A percentile compares a stretch with the other conserved stretches of the same genome.
Conservation (phyloP, 2,888 invertebrate species). For the Morpho deidamia region DNA sequence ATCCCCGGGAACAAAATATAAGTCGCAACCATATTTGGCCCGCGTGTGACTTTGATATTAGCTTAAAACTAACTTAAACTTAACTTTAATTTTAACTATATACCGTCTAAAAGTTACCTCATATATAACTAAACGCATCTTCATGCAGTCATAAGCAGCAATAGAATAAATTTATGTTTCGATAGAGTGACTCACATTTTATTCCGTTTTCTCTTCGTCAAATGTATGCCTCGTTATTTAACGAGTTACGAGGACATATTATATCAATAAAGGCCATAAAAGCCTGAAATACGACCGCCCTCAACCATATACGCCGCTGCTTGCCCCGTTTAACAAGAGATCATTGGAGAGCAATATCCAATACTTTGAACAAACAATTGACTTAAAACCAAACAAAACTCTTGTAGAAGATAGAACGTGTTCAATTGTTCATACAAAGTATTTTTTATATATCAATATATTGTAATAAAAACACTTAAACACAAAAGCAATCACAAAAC, state of each 20-base stretch:
- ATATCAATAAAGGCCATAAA: neutral
- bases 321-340: neutral
- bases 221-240: slow-evolving; percentile 3
- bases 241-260: neutral
- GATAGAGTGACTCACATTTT: slow-evolving; percentile 69
- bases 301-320: slow-evolving; percentile 5
- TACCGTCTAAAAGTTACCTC: slow-evolving; percentile 64
- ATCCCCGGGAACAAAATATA: slow-evolving; percentile 28
- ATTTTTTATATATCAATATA: neutral
- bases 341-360: neutral
- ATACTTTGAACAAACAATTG: slow-evolving; percentile 9
- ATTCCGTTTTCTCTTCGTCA: slow-evolving; percentile 27
- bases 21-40: slow-evolving; percentile 67
- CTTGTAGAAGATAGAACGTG: slow-evolving; percentile 15
- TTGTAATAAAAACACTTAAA: neutral
- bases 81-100: slow-evolving; percentile 45
- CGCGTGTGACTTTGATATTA: slow-evolving; percentile 59
- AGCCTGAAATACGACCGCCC: slow-evolving; percentile 9
- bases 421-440: slow-evolving; percentile 11
- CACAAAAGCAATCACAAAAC: neutral
- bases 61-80: slow-evolving; percentile 38
- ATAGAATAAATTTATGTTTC: slow-evolving; percentile 45
- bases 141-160: slow-evolving; percentile 62
- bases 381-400: slow-evolving; percentile 9
- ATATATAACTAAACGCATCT: slow-evolving; percentile 43